phyloP scores from a whole-genome alignment of 2,888 invertebrate species.

The Pristionchus entomophagus region DNA sequence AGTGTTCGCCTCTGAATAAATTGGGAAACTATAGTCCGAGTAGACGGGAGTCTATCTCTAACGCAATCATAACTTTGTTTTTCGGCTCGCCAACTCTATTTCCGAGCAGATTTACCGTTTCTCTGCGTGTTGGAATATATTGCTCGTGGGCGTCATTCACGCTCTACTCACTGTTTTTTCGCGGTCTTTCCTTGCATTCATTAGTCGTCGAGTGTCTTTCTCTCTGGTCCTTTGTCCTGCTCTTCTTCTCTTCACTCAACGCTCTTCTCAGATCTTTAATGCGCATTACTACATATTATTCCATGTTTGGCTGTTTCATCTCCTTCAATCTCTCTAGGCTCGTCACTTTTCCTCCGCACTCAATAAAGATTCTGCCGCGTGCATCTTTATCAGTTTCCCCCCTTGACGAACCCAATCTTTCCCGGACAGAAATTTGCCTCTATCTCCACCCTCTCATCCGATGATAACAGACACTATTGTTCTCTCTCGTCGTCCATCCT shows the following conservation, averaged over 20 bases:
- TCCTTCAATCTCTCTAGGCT: not conserved
- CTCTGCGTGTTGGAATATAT: too few relatives aligned
- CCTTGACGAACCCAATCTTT: constrained; percentile 14
- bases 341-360: not conserved
- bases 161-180: not conserved
- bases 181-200: not conserved
- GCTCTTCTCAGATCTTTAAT: not conserved
- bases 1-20: too few relatives aligned
- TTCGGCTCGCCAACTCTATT: too few relatives aligned
- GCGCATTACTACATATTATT: not conserved
- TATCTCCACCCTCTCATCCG: not conserved
- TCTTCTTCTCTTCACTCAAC: not conserved
- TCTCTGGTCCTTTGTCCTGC: not conserved
- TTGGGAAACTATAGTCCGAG: too few relatives aligned
- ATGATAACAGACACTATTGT: constrained; percentile 14
- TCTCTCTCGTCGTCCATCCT: not conserved
- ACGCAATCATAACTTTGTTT: too few relatives aligned
- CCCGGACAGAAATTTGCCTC: constrained; percentile 2
- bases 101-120: too few relatives aligned
- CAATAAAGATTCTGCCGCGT: not conserved
- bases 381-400: not conserved
- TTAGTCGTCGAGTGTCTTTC: not conserved
- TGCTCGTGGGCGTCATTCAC: too few relatives aligned
- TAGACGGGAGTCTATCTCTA: too few relatives aligned
- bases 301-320: not conserved